A percentile compares a stretch with the other conserved stretches of the same genome.
Evolutionary conservation across 2,113 vertebrate species (phyloP).

Genomic region (Neomonachus schauinslandi): DNA sequence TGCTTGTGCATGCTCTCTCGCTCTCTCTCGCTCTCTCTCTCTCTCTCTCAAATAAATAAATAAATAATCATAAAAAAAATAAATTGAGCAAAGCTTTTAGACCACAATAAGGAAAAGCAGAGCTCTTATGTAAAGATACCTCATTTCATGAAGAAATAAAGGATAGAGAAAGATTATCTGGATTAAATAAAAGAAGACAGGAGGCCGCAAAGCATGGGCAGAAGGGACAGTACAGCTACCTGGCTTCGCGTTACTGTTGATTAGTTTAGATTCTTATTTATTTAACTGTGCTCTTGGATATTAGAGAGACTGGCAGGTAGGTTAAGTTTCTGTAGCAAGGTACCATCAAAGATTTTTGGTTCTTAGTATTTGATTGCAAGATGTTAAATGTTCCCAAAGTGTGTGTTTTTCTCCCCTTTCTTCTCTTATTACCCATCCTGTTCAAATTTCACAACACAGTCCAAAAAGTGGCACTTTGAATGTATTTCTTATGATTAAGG

Average conservation of each 20-base stretch:
- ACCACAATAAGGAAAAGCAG: neutral
- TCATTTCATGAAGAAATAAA: conserved; percentile 2
- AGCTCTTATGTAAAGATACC: neutral
- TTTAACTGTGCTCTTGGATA: neutral
- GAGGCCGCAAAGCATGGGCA: neutral
- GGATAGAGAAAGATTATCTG: neutral
- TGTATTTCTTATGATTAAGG: conserved; percentile 1
- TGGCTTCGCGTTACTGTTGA: neutral
- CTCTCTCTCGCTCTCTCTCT: neutral
- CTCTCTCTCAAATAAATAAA: neutral
- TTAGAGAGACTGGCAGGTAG: neutral
- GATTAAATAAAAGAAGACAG: neutral
- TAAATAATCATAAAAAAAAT: neutral
- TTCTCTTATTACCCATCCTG: neutral
- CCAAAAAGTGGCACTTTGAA: neutral
- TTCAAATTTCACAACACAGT: conserved; percentile 27
- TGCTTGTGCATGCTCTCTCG: neutral
- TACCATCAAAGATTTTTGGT: neutral
- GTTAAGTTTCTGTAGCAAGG: neutral
- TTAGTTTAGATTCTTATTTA: neutral
- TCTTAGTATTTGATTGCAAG: conserved; percentile 45
- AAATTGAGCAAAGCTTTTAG: neutral
- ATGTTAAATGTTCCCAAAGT: neutral
- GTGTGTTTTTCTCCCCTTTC: neutral
- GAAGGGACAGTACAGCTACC: neutral